phyloP scores from a whole-genome alignment of 2,113 vertebrate genomes.

The Todiramphus chloris region DNA sequence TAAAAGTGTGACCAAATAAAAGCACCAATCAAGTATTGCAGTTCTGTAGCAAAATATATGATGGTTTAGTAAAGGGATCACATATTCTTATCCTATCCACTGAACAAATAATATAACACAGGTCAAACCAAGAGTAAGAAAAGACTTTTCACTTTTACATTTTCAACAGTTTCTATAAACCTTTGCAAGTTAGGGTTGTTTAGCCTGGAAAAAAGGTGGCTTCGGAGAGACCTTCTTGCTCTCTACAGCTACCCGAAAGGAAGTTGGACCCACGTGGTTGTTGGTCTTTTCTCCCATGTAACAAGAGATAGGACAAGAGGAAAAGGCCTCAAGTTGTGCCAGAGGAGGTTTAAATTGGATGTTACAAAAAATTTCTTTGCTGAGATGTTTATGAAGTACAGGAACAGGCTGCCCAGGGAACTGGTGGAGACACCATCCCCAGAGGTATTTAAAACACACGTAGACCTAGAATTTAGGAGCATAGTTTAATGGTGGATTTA shows the following conservation, averaged over 20 bases:
- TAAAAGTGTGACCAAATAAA: neutral
- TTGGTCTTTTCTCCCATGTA: neutral
- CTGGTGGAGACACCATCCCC: neutral
- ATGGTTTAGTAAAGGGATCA: neutral
- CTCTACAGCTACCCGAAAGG: neutral
- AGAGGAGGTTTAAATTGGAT: neutral
- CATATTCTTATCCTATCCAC: accelerated
- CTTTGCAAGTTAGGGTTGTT: accelerated
- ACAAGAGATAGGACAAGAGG: neutral
- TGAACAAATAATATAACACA: neutral
- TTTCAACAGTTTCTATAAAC: neutral
- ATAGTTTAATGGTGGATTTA: neutral
- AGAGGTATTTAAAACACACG: accelerated
- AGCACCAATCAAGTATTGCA: neutral
- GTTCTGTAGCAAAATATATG: neutral
- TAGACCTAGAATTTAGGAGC: accelerated
- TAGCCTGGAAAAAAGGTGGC: neutral
- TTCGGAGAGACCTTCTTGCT: neutral
- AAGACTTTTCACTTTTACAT: neutral
- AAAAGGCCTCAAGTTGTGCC: accelerated
- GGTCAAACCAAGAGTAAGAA: neutral
- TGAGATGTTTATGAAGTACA: accelerated
- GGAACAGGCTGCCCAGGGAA: neutral
- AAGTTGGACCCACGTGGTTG: accelerated
- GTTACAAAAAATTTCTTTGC: neutral